Conservation (phyloP, 2,888 invertebrate genomes). For the Ganaspis brasiliensis region DNA sequence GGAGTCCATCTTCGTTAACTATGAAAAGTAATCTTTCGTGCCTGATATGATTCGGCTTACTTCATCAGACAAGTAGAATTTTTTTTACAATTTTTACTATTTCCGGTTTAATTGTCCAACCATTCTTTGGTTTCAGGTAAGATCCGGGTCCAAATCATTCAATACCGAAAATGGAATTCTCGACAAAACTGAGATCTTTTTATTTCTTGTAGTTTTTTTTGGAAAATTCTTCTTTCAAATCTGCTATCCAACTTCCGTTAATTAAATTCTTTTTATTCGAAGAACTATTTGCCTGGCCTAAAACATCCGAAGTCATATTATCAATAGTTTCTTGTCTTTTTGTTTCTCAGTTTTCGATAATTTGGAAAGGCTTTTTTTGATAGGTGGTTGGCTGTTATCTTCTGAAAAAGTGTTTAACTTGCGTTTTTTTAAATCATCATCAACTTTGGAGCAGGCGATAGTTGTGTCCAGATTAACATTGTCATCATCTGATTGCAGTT, state of each 20-base stretch:
- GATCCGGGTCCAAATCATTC: constrained; percentile 23
- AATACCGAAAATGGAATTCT: constrained; percentile 15
- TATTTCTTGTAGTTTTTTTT: constrained; percentile 16
- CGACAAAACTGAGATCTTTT: constrained; percentile 22
- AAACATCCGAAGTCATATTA: neutral
- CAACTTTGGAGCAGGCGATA: neutral
- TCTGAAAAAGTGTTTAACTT: constrained; percentile 12
- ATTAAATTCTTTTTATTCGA: neutral
- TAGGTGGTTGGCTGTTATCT: constrained; percentile 8
- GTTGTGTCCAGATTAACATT: neutral
- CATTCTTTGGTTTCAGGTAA: constrained; percentile 10
- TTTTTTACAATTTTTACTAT: neutral
- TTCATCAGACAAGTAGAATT: neutral
- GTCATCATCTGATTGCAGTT: neutral
- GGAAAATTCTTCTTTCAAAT: constrained; percentile 22
- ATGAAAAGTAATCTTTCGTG: neutral
- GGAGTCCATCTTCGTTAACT: neutral
- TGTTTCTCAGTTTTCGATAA: constrained; percentile 1
- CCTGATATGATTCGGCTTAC: neutral
- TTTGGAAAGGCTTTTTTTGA: constrained; percentile 8
- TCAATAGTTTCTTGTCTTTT: constrained; percentile 9
- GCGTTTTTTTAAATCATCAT: constrained; percentile 10
- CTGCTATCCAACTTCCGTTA: neutral
- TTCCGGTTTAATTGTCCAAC: neutral
- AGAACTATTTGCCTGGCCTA: neutral